Base-by-base conservation (phyloP, 2,113 vertebrate species). In the Pseudorhombus dupliciocellatus region DNA sequence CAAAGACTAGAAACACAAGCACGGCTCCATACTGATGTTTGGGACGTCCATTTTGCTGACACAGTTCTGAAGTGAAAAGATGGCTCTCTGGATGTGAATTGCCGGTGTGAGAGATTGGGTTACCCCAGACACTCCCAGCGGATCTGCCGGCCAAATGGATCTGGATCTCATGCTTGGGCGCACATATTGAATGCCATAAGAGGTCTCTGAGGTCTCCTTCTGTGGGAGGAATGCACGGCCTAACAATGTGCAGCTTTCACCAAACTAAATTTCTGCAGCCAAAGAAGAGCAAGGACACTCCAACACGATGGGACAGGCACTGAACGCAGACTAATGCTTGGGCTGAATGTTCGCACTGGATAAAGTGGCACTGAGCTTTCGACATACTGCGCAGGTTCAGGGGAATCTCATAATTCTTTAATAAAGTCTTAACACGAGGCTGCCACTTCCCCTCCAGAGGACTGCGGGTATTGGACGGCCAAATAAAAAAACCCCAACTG, bases 121-220 rank as follows among this genome's bases (percentile, higher is more conserved):
- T 92, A 91, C 91, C 88, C 90, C 87, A 89, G 89, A 91, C 86
- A 66, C 79, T 92, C 91, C 92, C 90, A 73, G 85, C 2, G 89
- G 90, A 92, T 87, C 76, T 75, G 75, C 80, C 52, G 66, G 91
- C 91, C 91, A 92, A 93, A 93, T 91, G 92, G 91, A 91, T 90
- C 91, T 89, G 92, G 89, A 92, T 93, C 91, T 89, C 89, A 91
- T 83, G 89, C 90, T 89, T 90, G 91, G 89, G 87, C 84, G 89
- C 89, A 91, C 88, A 91, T 91, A 92, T 91, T 91, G 90, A 91
- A 92, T 91, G 88, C 89, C 91, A 89, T 92, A 92, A 91, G 90
- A 91, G 87, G 87, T 91, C 91, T 91, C 89, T 40, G 70, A 89
- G 89, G 91, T 91, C 91, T 84, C 89, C 83, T 90, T 91, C 89